Evolutionary conservation across 2,113 vertebrate species (phyloP).

Genomic region (Butorides virescens): DNA sequence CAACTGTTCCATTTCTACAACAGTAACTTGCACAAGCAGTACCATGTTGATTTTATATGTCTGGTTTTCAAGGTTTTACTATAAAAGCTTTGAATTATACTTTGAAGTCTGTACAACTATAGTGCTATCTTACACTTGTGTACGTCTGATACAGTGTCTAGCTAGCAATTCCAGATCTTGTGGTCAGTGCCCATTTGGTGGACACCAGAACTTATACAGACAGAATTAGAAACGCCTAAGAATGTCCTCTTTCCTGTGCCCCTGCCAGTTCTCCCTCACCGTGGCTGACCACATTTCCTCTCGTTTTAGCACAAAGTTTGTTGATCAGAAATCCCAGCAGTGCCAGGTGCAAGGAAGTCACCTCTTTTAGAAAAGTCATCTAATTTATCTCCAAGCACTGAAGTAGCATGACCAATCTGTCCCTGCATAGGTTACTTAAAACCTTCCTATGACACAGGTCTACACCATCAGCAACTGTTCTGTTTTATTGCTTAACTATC

Average conservation of each 20-base stretch:
- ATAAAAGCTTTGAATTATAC: background rate
- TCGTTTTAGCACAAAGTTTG: background rate
- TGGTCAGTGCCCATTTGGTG: background rate
- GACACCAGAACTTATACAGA: background rate
- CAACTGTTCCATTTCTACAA: background rate
- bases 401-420: background rate
- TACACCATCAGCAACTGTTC: background rate
- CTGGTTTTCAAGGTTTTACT: background rate
- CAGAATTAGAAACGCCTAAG: background rate
- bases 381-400: background rate
- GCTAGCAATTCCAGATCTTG: background rate
- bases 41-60: background rate
- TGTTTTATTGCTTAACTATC: background rate
- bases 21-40: background rate
- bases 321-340: background rate
- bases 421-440: background rate
- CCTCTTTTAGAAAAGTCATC: background rate
- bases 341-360: background rate
- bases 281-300: background rate
- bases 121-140: background rate
- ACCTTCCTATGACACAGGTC: background rate
- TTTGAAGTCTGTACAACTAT: background rate
- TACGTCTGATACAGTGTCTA: background rate
- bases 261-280: background rate
- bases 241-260: background rate